A percentile compares a stretch with the other conserved stretches of the same genome.
These are phyloP conservation scores for Drosophila pectinifera DNA, from an alignment of 1,140 invertebrate species.

Conservation along the genomic window DNA sequence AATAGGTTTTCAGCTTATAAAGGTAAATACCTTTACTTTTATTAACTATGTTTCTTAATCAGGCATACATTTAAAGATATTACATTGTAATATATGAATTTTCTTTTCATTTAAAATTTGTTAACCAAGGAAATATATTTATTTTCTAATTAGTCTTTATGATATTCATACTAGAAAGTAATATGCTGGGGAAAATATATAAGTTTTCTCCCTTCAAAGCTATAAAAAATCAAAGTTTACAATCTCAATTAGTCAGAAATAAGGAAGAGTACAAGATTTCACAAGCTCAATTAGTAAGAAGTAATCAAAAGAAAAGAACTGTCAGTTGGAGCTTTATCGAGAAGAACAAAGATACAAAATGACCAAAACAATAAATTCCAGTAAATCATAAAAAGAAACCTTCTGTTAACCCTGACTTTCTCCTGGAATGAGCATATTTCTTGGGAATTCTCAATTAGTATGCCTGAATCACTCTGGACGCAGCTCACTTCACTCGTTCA, in stretches of 20 bases:
- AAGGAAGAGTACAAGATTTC: background rate
- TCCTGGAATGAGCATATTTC: slow-evolving; percentile 24
- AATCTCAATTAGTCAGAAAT: background rate
- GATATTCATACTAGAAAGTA: no score
- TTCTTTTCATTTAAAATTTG: no score
- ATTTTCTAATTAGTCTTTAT: no score
- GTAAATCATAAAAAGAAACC: slow-evolving; percentile 39
- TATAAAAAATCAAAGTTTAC: background rate
- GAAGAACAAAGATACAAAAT: slow-evolving; percentile 2
- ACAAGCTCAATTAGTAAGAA: slow-evolving; percentile 1
- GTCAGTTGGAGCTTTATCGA: slow-evolving; percentile 18
- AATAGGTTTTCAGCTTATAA: no score
- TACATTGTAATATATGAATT: no score
- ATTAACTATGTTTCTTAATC: no score
- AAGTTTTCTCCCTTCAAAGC: background rate
- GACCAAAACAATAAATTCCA: slow-evolving; percentile 40
- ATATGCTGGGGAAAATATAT: background rate
- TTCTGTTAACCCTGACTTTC: slow-evolving; percentile 48
- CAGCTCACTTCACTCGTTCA: slow-evolving; percentile 15
- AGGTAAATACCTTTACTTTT: no score
- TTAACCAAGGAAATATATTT: no score
- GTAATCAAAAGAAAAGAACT: slow-evolving; percentile 19
- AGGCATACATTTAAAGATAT: no score
- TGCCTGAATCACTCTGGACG: slow-evolving; percentile 33
- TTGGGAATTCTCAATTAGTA: slow-evolving; percentile 53